Evolutionary conservation across 2,113 vertebrate genomes (phyloP), one percentile per base, ranked within the genome.

Genomic region (Emydocephalus ijimae): DNA sequence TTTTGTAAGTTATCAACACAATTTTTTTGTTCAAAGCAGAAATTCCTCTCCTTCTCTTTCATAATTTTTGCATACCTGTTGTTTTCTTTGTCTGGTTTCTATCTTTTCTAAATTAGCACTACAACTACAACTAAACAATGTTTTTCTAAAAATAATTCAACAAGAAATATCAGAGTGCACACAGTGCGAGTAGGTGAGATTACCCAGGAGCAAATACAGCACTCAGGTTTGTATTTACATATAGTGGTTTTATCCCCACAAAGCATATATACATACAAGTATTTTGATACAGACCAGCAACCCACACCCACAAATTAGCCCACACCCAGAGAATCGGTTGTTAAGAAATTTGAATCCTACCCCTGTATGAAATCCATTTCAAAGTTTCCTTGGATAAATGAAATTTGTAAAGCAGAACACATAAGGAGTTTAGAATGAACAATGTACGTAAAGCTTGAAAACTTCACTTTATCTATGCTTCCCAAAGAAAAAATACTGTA

Each of bases 1-100:
- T 98, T 98, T 98, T 98, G 97, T 97, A 97, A 98, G 97, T 98
- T 98, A 97, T 97, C 96, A 97, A 94, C 96, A 98, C 98, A 97
- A 98, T 98, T 98, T 97, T 98, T 98, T 98, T 96, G 97, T 97
- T 97, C 93, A 96, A 94, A 95, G 93, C 94, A 96, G 97, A 98
- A 96, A 94, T 96, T 95, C 85, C 45, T 0, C 97, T 97, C 96
- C 93, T 94, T 92, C 92, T 94, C 94, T 97, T 96, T 96, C 96
- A 94, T 95, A 94, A 92, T 87, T 96, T 94, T 93, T 92, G 94
- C 92, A 93, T 91, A 92, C n/a, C n/a, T 94, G 93, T 91, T 93
- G 96, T 91, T n/a, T n/a, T n/a, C n/a, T 4, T 23, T 61, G 93
- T 91, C 64, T n/a, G 64, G n/a, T 69, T 69, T 93, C 52, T 1